These are phyloP conservation scores for Nipponia nippon DNA, from an alignment of 2,113 vertebrate species.

Conservation along the genomic window DNA sequence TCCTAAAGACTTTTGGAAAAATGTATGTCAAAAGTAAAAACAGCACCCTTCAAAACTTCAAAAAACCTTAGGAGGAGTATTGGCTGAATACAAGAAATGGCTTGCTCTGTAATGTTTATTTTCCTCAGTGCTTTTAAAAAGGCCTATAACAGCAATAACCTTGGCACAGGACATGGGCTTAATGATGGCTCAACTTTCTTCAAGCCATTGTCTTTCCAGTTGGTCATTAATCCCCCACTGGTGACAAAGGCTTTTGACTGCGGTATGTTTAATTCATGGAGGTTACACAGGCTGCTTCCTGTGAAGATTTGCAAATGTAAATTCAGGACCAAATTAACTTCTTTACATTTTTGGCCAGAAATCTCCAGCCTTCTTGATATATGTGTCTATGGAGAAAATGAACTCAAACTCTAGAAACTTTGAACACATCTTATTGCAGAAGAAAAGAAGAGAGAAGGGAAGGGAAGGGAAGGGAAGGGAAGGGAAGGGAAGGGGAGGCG, in stretches of 20 bases:
- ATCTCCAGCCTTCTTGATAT: not conserved
- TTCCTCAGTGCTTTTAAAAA: not conserved
- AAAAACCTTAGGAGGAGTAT: not conserved
- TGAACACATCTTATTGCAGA: not conserved
- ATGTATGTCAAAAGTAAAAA: not conserved
- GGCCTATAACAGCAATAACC: not conserved
- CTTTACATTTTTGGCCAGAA: not conserved
- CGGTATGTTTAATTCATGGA: not conserved
- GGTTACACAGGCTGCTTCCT: not conserved
- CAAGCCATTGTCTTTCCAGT: not conserved
- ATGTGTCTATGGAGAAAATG: not conserved
- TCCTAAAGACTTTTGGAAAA: not conserved
- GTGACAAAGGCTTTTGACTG: not conserved
- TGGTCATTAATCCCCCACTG: not conserved
- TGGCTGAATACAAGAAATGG: not conserved
- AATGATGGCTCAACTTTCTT: not conserved
- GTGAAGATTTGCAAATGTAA: not conserved
- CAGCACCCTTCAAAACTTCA: not conserved
- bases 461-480: accelerated
- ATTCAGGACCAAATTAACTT: not conserved
- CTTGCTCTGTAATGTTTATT: not conserved
- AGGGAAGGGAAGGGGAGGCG: no score
- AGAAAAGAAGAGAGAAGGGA: not conserved
- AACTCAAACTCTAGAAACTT: not conserved
- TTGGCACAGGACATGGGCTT: not conserved